phyloP scores from a whole-genome alignment of 2,113 vertebrate genomes.

The Dasypus novemcinctus region DNA sequence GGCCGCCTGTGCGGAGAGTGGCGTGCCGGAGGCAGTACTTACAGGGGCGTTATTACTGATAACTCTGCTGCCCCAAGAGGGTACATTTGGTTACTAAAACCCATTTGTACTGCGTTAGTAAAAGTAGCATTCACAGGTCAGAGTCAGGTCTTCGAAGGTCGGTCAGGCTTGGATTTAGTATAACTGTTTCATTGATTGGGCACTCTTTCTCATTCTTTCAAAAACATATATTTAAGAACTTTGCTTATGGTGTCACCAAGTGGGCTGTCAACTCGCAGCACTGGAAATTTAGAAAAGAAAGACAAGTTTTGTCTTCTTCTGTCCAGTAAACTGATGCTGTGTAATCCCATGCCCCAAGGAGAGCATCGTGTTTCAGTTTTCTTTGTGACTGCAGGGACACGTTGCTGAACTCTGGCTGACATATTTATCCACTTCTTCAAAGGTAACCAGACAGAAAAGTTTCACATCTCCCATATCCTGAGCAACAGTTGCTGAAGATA shows the following conservation, averaged over 20 bases:
- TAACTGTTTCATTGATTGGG: neutral
- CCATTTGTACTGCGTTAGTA: neutral
- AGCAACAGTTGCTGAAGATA: neutral
- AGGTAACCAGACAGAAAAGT: conserved; percentile 35
- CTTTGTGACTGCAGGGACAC: neutral
- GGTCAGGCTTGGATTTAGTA: neutral
- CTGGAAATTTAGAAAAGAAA: neutral
- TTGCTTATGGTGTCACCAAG: neutral
- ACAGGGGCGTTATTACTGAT: neutral
- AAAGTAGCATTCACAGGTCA: neutral
- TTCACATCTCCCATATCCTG: neutral
- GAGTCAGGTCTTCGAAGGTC: neutral
- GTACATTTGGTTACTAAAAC: neutral
- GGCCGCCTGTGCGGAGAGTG: neutral
- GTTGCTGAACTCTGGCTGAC: neutral
- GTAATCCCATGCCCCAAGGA: neutral
- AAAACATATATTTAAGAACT: neutral
- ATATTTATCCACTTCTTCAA: conserved; percentile 13
- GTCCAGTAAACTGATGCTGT: neutral
- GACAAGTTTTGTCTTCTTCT: neutral
- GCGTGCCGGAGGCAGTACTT: neutral
- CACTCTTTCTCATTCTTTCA: neutral
- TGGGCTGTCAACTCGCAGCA: neutral
- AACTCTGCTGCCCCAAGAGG: neutral
- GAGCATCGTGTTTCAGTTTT: neutral